These are phyloP conservation scores for Mus caroli DNA, from an alignment of 2,797 vertebrate species.

Conservation along the genomic window DNA sequence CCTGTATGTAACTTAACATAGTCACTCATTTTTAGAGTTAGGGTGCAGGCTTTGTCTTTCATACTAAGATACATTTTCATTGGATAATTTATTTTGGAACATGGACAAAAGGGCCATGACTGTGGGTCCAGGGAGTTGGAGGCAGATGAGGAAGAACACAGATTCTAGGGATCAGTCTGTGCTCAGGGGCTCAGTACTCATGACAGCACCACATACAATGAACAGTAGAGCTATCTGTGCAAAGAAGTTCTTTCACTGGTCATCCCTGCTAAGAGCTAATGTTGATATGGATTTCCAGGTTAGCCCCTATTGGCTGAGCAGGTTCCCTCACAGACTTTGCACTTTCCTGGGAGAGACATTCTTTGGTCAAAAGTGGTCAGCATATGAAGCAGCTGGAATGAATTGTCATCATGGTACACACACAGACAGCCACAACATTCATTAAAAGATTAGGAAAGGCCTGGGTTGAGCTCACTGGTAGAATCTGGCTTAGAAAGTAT, in stretches of 20 bases:
- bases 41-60: neutral
- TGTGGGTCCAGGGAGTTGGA: neutral
- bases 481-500: neutral
- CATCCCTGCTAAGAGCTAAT: neutral
- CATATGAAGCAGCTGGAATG: neutral
- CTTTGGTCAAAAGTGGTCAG: neutral
- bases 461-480: neutral
- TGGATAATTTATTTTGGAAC: neutral
- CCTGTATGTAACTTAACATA: neutral
- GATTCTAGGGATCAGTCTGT: neutral
- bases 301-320: neutral
- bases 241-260: neutral
- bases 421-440: neutral
- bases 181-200: accelerated
- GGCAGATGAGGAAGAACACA: neutral
- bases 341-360: neutral
- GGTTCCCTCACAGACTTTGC: neutral
- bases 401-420: neutral
- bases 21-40: neutral
- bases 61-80: neutral
- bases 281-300: neutral
- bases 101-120: neutral
- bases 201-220: neutral
- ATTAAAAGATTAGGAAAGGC: neutral
- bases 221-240: neutral